Evolutionary conservation across 2,888 invertebrate genomes (phyloP).

Genomic region (Pandemis cinnamomeana): DNA sequence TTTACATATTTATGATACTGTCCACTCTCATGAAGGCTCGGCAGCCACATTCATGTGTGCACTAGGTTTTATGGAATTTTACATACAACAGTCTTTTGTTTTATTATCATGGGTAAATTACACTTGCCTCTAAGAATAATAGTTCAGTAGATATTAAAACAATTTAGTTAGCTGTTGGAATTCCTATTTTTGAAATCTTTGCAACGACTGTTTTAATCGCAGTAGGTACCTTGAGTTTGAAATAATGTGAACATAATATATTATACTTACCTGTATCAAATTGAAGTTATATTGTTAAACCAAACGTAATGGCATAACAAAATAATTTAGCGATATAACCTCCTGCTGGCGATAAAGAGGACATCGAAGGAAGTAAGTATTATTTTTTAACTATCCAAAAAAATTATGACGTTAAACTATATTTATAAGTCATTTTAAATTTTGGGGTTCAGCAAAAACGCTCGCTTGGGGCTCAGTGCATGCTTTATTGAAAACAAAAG

Average conservation of each 20-base stretch:
- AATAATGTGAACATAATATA: neutral
- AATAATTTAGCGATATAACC: neutral
- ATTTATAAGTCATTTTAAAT: no score
- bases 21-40: conserved; percentile 33
- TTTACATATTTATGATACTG: conserved; percentile 61
- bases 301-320: no score
- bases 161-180: no score
- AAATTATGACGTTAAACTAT: no score
- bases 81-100: neutral
- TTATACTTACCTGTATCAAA: no score
- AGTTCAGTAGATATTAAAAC: no score
- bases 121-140: neutral
- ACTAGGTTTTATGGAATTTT: neutral
- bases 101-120: neutral
- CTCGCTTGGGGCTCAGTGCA: no score
- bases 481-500: no score
- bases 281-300: no score
- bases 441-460: no score
- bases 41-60: conserved; percentile 12
- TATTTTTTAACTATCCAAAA: neutral
- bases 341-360: neutral
- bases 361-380: neutral
- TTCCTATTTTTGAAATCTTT: no score
- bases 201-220: no score
- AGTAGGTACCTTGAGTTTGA: neutral